phyloP scores from a whole-genome alignment of 2,797 vertebrate genomes.

The Danio tinwini region DNA sequence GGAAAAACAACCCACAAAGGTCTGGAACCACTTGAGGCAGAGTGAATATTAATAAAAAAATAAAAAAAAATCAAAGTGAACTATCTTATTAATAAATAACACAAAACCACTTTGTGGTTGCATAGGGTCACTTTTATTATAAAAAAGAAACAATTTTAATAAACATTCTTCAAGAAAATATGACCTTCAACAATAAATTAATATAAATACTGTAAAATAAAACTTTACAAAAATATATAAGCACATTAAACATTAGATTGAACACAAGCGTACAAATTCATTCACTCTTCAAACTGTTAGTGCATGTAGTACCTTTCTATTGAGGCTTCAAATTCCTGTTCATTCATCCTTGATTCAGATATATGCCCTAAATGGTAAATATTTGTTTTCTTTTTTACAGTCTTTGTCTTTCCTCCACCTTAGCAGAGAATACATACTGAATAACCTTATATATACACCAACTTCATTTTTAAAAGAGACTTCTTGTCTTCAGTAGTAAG shows the following conservation, averaged over 20 bases:
- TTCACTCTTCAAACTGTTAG: conserved; percentile 14
- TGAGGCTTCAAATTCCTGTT: neutral
- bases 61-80: too few relatives aligned
- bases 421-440: neutral
- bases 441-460: conserved; percentile 9
- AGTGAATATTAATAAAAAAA: too few relatives aligned
- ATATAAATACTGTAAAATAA: conserved; percentile 63
- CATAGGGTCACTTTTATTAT: conserved; percentile 21
- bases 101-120: neutral
- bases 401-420: neutral
- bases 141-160: conserved; percentile 40
- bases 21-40: too few relatives aligned
- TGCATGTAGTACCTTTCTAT: conserved; percentile 21
- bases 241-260: conserved; percentile 51
- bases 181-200: conserved; percentile 50
- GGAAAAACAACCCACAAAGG: too few relatives aligned
- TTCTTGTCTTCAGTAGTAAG: conserved; percentile 55
- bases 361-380: neutral
- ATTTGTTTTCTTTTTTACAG: conserved; percentile 3
- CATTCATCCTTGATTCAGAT: conserved; percentile 8
- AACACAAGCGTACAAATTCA: conserved; percentile 30
- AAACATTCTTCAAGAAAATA: conserved; percentile 66
- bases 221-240: conserved; percentile 62
- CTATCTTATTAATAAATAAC: neutral
- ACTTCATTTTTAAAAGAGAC: conserved; percentile 21